phyloP scores from a whole-genome alignment of 2,888 invertebrate genomes.

The Metacarcinus magister region DNA sequence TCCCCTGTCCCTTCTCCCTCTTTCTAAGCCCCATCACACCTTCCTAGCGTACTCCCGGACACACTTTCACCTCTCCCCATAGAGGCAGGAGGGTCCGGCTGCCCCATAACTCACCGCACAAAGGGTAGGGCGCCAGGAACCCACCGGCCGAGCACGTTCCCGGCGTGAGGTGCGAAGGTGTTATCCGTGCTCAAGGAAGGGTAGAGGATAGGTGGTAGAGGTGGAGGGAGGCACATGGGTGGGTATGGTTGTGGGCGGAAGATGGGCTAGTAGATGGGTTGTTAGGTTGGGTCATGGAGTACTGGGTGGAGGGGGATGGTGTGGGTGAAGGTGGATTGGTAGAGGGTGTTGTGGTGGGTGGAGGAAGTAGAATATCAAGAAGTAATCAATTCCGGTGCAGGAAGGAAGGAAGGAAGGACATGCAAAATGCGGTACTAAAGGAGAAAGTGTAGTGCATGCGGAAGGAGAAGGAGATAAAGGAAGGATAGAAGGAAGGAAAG shows the following conservation, averaged over 20 bases:
- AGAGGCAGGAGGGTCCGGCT: neutral
- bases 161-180: neutral
- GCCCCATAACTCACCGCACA: constrained; percentile 16
- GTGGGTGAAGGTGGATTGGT: no score
- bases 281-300: neutral
- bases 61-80: constrained; percentile 12
- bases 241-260: neutral
- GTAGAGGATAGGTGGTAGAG: neutral
- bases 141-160: neutral
- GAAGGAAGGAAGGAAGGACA: neutral
- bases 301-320: neutral
- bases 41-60: neutral
- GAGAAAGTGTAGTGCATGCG: neutral
- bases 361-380: neutral
- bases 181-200: neutral
- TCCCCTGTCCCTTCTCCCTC: neutral
- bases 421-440: neutral
- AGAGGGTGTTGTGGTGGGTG: neutral
- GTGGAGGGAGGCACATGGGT: neutral
- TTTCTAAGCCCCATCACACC: neutral
- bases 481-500: no score
- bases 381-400: neutral
- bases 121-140: neutral
- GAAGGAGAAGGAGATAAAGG: neutral
- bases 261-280: neutral